These are phyloP conservation scores for Pseudobourletiella spinata DNA, from an alignment of 1,140 invertebrate species.

Conservation along the genomic window DNA sequence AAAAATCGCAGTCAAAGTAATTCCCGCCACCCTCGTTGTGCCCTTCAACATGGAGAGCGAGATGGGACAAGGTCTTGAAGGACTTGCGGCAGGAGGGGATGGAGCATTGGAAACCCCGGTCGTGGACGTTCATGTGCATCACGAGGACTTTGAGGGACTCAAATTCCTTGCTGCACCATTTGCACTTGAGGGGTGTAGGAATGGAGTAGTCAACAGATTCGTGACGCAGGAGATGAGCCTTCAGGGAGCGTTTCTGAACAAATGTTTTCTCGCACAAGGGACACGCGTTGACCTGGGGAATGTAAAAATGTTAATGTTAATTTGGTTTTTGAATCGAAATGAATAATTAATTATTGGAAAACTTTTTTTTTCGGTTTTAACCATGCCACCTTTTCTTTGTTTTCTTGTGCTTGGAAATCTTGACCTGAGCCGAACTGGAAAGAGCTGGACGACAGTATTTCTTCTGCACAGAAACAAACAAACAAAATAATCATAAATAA, in stretches of 20 bases:
- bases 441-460: no score
- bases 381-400: no score
- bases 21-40: neutral
- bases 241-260: neutral
- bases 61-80: neutral
- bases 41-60: neutral
- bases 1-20: neutral
- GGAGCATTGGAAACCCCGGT: neutral
- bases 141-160: neutral
- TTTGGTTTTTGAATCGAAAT: no score
- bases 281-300: no score
- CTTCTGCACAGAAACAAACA: no score
- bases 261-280: conserved; percentile 1
- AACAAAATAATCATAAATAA: no score
- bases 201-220: neutral
- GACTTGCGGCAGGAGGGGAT: neutral
- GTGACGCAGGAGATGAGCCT: conserved; percentile 3
- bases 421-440: no score
- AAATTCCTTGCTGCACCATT: neutral
- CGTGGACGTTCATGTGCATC: conserved; percentile 7
- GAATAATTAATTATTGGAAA: no score
- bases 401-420: no score
- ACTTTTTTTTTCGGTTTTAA: no score
- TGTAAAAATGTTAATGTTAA: no score
- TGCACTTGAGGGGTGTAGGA: neutral